Percentiles rank a stretch among this genome's conserved stretches.
These are phyloP conservation scores for Agrochola lota DNA, from an alignment of 2,888 invertebrate genomes.

Conservation along the genomic window DNA sequence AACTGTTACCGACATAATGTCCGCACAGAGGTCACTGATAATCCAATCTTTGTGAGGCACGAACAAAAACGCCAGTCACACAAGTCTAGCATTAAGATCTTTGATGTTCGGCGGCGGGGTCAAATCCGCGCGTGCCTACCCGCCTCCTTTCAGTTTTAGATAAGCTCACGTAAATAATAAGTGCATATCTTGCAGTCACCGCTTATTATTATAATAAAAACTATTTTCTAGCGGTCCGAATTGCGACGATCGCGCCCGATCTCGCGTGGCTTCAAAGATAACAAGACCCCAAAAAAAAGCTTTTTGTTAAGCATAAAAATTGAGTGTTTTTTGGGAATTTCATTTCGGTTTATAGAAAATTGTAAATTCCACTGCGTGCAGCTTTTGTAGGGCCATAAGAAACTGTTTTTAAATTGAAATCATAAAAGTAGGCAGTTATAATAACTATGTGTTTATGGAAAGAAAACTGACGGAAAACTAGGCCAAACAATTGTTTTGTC, in stretches of 20 bases:
- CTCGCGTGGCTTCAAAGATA: constrained; percentile 44
- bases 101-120: constrained; percentile 75
- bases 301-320: constrained; percentile 45
- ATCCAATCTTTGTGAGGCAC: constrained; percentile 70
- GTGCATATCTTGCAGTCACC: constrained; percentile 69
- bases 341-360: constrained; percentile 44
- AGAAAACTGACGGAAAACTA: constrained; percentile 22
- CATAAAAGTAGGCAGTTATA: constrained; percentile 22
- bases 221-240: constrained; percentile 62
- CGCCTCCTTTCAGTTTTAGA: constrained; percentile 74
- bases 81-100: constrained; percentile 69
- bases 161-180: constrained; percentile 75
- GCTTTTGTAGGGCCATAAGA: constrained; percentile 35
- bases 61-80: constrained; percentile 69
- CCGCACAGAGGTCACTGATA: constrained; percentile 55
- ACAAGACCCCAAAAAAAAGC: constrained; percentile 44
- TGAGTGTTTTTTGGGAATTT: constrained; percentile 40
- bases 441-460: constrained; percentile 20
- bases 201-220: constrained; percentile 66
- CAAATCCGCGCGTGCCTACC: constrained; percentile 76
- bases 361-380: constrained; percentile 14
- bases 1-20: constrained; percentile 46
- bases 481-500: constrained; percentile 28
- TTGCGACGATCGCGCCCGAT: constrained; percentile 51
- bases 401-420: constrained; percentile 29